Evolutionary conservation across 2,113 vertebrate genomes (phyloP).

Genomic region (Mohoua ochrocephala): DNA sequence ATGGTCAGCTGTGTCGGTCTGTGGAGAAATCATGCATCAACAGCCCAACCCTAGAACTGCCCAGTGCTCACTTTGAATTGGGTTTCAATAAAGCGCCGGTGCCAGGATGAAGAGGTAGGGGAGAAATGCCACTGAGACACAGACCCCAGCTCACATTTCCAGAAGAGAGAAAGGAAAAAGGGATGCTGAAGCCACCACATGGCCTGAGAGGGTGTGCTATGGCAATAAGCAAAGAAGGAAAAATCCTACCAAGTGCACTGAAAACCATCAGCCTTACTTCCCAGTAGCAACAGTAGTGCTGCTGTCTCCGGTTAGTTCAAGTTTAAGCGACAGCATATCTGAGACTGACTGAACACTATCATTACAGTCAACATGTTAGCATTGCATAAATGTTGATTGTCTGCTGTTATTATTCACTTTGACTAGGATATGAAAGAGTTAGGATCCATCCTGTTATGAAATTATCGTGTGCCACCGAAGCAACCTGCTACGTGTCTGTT

Average conservation of each 20-base stretch:
- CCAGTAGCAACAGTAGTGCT: neutral
- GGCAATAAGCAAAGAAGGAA: neutral
- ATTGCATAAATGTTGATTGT: neutral
- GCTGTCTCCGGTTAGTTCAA: neutral
- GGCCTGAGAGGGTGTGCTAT: neutral
- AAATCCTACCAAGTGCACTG: neutral
- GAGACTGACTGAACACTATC: neutral
- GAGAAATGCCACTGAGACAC: neutral
- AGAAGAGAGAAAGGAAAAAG: neutral
- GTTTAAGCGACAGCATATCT: neutral
- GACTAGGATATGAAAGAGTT: neutral
- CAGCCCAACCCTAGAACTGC: neutral
- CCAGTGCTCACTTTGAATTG: neutral
- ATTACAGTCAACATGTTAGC: neutral
- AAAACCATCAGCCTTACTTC: neutral
- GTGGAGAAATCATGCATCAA: neutral
- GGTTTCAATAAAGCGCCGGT: neutral
- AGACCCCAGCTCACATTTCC: neutral
- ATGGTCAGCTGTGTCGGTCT: neutral
- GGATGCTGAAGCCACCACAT: fast-evolving
- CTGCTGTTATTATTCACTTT: neutral
- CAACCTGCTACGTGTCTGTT: neutral
- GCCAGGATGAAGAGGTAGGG: neutral
- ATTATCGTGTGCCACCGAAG: neutral
- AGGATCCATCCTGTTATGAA: neutral